Base-by-base conservation (phyloP, 2,113 vertebrate genomes). In the Picathartes gymnocephalus region DNA sequence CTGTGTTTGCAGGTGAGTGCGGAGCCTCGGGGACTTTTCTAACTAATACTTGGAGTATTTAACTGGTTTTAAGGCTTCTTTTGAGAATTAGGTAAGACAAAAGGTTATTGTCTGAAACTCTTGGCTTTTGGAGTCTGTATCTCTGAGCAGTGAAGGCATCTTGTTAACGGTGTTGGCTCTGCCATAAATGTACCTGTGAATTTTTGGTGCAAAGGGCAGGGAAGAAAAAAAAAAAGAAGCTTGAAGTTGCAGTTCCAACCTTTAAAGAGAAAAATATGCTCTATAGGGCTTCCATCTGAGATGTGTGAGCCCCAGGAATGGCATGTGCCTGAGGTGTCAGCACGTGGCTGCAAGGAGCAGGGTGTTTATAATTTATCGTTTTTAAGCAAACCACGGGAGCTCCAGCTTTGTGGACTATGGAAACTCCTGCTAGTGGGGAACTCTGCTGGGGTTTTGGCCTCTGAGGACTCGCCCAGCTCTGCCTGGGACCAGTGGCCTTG, bases 391-490 rank as follows among this genome's bases (percentile, higher is more conserved):
- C 1, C 15, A 10, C 8, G 28, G 4, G 44, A 30, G 65, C 30
- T 18, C 42, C 15, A 18, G 28, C 10, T 31, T 7, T n/a, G 15
- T 37, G 27, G 33, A 33, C 7, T 58, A 51, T 25, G 44, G 25
- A 5, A 5, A 10, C 61, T 50, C 39, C 31, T 5, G 42, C 0
- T 1, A 12, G 15, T 0, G 3, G 35, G 51, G 30, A 56, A 3
- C 7, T 50, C 18, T 39, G 13, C 23, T 35, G 68, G 22, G 17
- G 5, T 27, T n/a, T 45, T 51, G 45, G 18, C 16, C 69, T 14
- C 13, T 7, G 6, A 8, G 11, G 35, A 11, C 11, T 24, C 2
- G 0, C 21, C 53, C 25, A 19, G 19, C 37, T 19, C 35, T 33
- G 48, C 1, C 9, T 9, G n/a, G 35, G 53, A 14, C 7, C 8